Base-by-base conservation (phyloP, 2,888 invertebrate genomes). In the Doris montereyensis region DNA sequence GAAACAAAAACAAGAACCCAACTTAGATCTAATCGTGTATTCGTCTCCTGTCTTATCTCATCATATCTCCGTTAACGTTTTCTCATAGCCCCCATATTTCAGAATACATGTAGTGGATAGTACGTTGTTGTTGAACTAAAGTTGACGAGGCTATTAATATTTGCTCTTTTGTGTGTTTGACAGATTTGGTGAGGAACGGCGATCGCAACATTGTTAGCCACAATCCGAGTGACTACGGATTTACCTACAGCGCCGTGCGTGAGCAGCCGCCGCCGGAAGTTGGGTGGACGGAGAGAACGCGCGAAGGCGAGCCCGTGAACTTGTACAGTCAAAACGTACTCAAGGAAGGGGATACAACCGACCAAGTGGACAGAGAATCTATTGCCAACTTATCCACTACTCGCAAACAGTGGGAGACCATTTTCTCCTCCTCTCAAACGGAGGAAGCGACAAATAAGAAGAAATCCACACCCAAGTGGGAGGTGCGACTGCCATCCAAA, bases 381-480 rank as follows among this genome's bases (percentile, higher is more conserved):
- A 88, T 89, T n/a, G 87, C 87, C 1, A 86, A 88, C 81, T 80
- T 89, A 5, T 80, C 82, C 26, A 84, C 82, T 13, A 88, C 87
- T 3, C 82, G 86, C n/a, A 81, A 85, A 74, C 87, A 88, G 84
- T 89, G 88, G 88, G 83, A 83, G 71, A 76, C 65, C 26, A 82
- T 82, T 28, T 80, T 83, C 41, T 77, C 79, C 4, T 74, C 78
- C 4, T 26, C 3, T 1, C 65, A 58, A 0, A n/a, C 24, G 52
- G 60, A 24, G 5, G 78, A 78, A 1, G 30, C 75, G 5, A 21
- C 62, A 1, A 1, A 30, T 1, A 76, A 76, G 65, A 82, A 77
- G 28, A 80, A 80, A 67, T 26, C 65, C 35, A 28, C 78, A 1
- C 77, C 82, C 13, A 82, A 77, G 79, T 82, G 82, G 82, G 74